Conservation (phyloP, 2,797 vertebrate genomes). For the Eulemur coronatus region DNA sequence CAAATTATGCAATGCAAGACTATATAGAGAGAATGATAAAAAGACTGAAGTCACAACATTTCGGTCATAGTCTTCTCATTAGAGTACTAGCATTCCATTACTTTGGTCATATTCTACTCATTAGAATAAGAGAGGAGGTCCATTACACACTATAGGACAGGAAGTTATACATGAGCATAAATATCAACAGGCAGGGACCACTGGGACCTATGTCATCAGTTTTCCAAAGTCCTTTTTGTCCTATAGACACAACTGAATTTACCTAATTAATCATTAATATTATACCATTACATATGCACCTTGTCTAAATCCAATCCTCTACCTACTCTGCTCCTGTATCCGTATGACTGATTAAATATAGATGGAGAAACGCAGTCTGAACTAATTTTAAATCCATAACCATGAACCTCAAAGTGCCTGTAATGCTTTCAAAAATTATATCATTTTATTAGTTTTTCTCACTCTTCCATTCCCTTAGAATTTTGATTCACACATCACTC, state of each 20-base stretch:
- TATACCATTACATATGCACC: background rate
- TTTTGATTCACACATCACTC: background rate
- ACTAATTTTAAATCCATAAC: background rate
- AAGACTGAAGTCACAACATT: background rate
- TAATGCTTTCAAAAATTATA: background rate
- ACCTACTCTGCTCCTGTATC: background rate
- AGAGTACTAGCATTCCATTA: background rate
- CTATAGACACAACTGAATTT: background rate
- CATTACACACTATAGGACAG: too few relatives aligned
- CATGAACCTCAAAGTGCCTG: background rate
- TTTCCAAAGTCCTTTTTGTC: background rate
- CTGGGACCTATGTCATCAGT: background rate
- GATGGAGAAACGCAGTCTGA: background rate
- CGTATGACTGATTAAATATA: background rate
- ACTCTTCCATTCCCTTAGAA: background rate
- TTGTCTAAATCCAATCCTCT: background rate
- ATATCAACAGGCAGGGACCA: background rate
- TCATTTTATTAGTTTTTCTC: background rate
- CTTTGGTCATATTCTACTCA: background rate
- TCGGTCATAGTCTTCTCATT: background rate
- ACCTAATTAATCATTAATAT: background rate
- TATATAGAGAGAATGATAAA: background rate
- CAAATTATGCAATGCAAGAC: background rate
- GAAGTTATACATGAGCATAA: background rate
- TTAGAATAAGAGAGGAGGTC: background rate